Conservation (phyloP, 2,113 vertebrate genomes). For the Caloenas nicobarica region DNA sequence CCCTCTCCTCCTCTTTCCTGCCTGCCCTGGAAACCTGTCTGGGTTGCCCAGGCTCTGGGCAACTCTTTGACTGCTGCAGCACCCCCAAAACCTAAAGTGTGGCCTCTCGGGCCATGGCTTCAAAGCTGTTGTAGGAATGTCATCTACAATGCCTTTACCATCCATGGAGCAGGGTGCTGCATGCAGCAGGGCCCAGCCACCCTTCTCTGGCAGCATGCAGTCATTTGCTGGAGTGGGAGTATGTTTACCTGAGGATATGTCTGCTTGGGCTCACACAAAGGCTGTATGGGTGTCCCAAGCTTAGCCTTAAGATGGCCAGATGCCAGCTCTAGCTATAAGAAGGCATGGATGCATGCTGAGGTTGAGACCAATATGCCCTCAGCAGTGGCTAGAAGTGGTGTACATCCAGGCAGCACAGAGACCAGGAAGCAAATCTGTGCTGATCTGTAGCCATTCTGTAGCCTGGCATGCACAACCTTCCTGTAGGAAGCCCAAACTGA, state of each 20-base stretch:
- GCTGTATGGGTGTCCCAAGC: background rate
- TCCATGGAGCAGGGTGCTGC: background rate
- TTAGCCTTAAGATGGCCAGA: background rate
- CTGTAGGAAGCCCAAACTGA: background rate
- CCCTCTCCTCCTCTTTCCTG: background rate
- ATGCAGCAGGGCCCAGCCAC: background rate
- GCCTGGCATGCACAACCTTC: background rate
- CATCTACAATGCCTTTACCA: background rate
- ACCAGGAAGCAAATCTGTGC: background rate
- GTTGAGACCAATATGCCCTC: background rate
- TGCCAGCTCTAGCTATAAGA: background rate
- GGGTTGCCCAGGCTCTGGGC: background rate
- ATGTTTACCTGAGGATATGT: background rate
- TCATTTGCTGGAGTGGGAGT: background rate
- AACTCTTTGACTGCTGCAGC: background rate
- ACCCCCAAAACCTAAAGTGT: background rate
- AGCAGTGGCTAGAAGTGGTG: background rate
- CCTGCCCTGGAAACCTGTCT: background rate
- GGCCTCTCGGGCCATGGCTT: fast-evolving
- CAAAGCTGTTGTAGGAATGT: background rate
- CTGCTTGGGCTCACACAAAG: background rate
- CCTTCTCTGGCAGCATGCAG: background rate
- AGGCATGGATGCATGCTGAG: background rate
- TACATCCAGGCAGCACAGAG: background rate
- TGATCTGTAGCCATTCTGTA: background rate